Evolutionary conservation across 2,888 invertebrate genomes (phyloP).

Genomic region (Pandemis cinnamomeana): DNA sequence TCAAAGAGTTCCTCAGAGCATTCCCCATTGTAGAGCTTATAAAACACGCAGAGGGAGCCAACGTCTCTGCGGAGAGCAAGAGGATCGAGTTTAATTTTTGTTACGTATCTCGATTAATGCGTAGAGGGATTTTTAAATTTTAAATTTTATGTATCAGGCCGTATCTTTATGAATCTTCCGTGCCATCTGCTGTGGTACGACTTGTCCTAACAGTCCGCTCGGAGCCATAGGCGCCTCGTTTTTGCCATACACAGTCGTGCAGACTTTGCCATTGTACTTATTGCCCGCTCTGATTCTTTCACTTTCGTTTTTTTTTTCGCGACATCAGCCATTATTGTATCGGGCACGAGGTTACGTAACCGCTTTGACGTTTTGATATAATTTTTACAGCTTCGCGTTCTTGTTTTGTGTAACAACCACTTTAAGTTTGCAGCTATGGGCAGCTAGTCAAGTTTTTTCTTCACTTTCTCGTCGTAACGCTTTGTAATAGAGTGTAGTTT

Average conservation of each 20-base stretch:
- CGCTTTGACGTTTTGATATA: conserved; percentile 81
- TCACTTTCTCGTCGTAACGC: conserved; percentile 44
- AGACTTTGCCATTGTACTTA: conserved; percentile 75
- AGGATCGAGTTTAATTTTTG: too few relatives aligned
- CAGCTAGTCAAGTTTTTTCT: conserved; percentile 29
- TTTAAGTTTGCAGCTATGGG: conserved; percentile 45
- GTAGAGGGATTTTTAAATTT: too few relatives aligned
- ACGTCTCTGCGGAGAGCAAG: too few relatives aligned
- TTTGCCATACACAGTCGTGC: conserved; percentile 57
- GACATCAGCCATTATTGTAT: conserved; percentile 80
- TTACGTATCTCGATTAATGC: too few relatives aligned
- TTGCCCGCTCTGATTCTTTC: conserved; percentile 78
- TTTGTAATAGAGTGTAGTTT: conserved; percentile 45
- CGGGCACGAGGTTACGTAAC: conserved; percentile 82
- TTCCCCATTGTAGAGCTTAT: too few relatives aligned
- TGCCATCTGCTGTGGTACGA: too few relatives aligned
- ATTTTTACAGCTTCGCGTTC: conserved; percentile 71
- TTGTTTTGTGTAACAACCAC: conserved; percentile 59
- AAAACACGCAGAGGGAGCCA: too few relatives aligned
- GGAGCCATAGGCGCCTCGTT: conserved; percentile 19
- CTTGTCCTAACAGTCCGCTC: not conserved
- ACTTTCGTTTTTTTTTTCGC: conserved; percentile 83
- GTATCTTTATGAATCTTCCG: too few relatives aligned
- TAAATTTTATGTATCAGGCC: too few relatives aligned
- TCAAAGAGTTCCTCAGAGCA: too few relatives aligned